Evolutionary conservation across 2,888 invertebrate species (phyloP).

Genomic region (Drosophila mercatorum): DNA sequence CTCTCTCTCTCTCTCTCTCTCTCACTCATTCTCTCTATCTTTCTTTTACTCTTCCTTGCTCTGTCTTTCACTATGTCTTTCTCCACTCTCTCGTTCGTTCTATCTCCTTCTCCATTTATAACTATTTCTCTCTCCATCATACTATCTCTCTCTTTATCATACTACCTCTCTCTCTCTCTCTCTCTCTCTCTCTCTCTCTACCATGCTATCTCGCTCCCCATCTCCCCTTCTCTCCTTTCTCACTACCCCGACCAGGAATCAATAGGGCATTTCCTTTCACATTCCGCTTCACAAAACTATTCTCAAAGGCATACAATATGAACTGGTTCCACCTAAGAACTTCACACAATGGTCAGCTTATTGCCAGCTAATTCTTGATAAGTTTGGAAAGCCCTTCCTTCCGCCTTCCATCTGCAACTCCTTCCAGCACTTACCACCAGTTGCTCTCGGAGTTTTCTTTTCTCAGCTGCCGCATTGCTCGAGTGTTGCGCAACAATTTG

Average conservation of each 20-base stretch:
- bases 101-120: too few relatives aligned
- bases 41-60: too few relatives aligned
- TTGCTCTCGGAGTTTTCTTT: background rate
- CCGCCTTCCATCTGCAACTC: background rate
- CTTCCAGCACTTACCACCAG: background rate
- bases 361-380: background rate
- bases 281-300: background rate
- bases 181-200: too few relatives aligned
- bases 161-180: too few relatives aligned
- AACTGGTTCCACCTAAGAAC: background rate
- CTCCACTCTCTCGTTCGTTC: too few relatives aligned
- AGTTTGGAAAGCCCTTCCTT: background rate
- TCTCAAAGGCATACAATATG: background rate
- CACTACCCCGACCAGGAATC: background rate
- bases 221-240: too few relatives aligned
- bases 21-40: too few relatives aligned
- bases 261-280: background rate
- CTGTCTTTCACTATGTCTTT: too few relatives aligned
- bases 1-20: too few relatives aligned
- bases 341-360: background rate
- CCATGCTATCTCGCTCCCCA: too few relatives aligned
- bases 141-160: too few relatives aligned
- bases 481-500: conserved; percentile 34
- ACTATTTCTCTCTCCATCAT: too few relatives aligned
- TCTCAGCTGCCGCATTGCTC: background rate